Conservation (phyloP, 92 coral and sea anemone genomes). For the Actinostola sp. region DNA sequence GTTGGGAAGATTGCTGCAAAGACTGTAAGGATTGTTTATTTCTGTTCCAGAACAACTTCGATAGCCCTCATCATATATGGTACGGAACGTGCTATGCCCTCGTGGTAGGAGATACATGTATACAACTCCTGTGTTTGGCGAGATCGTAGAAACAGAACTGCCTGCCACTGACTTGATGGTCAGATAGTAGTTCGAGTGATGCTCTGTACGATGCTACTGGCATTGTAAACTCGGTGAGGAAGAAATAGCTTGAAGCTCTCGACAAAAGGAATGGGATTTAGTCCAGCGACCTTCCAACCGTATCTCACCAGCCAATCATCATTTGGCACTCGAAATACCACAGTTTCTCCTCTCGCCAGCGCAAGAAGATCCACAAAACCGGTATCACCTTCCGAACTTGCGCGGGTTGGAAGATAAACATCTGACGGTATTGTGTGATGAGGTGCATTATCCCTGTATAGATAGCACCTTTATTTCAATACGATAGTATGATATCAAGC, state of each 20-base stretch:
- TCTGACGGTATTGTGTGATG: constrained; percentile 8
- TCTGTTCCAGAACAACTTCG: constrained; percentile 27
- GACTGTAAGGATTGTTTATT: constrained; percentile 53
- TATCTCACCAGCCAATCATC: constrained; percentile 33
- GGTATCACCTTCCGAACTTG: constrained; percentile 29
- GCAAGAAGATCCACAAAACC: constrained; percentile 46
- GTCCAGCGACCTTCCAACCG: constrained; percentile 42
- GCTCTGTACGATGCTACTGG: too few species aligned
- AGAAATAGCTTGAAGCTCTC: constrained; percentile 44
- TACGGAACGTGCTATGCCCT: constrained; percentile 18
- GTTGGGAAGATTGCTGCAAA: constrained; percentile 46
- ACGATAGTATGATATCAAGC: constrained; percentile 17
- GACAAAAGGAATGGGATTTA: constrained; percentile 35
- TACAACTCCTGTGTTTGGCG: constrained; percentile 8
- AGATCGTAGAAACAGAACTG: constrained; percentile 10
- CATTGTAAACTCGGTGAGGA: too few species aligned
- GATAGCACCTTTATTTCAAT: too few species aligned
- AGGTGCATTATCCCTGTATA: constrained; percentile 3
- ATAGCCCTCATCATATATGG: constrained; percentile 50
- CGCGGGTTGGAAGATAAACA: constrained; percentile 63
- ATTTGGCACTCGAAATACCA: constrained; percentile 46
- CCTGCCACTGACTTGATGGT: constrained; percentile 2
- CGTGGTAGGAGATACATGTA: constrained; percentile 55
- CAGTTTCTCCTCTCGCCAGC: constrained; percentile 46
- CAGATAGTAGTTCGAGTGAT: too few species aligned